Evolutionary conservation across 2,888 invertebrate species (phyloP).

Genomic region (Didymodactylos carnosus): DNA sequence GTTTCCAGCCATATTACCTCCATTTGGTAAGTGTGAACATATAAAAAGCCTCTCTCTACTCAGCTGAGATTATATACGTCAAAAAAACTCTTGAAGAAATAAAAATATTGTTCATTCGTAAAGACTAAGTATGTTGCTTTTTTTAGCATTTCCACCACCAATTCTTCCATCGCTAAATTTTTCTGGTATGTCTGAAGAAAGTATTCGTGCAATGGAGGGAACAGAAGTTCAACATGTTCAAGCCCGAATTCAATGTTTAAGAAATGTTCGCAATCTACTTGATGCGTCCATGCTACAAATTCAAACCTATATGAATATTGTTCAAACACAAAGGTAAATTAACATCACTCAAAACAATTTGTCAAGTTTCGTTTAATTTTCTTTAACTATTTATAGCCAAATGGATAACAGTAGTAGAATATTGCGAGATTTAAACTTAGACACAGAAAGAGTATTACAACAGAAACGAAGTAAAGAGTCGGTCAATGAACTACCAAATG

Average conservation of each 20-base stretch:
- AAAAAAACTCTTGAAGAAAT: neutral
- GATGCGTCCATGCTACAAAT: constrained; percentile 81
- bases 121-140: constrained; percentile 22
- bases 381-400: neutral
- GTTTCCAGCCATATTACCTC: constrained; percentile 40
- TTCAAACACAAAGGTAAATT: neutral
- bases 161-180: constrained; percentile 38
- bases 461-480: neutral
- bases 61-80: too few species aligned
- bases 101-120: constrained; percentile 32
- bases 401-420: neutral
- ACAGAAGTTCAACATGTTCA: constrained; percentile 65
- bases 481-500: too few species aligned
- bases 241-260: constrained; percentile 62
- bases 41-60: neutral
- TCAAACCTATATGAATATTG: constrained; percentile 53
- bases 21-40: constrained; percentile 27
- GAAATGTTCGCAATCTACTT: constrained; percentile 65
- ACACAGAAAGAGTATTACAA: neutral
- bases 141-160: constrained; percentile 23
- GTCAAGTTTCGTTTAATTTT: neutral
- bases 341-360: neutral
- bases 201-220: constrained; percentile 69
- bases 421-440: neutral
- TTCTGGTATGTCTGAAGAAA: constrained; percentile 55